Percentiles rank a stretch among this genome's conserved stretches.
Conservation (phyloP, 1,140 invertebrate genomes). For the Bombus confusus region DNA sequence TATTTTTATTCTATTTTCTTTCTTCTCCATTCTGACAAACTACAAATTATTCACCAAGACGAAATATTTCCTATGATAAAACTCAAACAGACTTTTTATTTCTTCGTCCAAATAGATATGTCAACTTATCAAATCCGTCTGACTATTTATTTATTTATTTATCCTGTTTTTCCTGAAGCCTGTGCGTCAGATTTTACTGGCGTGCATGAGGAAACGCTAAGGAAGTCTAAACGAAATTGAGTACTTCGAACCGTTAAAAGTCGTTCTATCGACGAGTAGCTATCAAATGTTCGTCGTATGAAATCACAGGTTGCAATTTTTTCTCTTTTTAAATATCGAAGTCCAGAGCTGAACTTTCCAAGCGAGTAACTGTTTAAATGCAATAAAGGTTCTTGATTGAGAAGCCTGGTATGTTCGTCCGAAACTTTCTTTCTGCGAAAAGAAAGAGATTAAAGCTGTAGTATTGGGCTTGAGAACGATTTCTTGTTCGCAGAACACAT, state of each 20-base stretch:
- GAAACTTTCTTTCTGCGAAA: background rate
- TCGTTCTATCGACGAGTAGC: background rate
- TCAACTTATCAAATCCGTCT: background rate
- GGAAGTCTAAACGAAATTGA: background rate
- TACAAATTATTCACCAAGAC: background rate
- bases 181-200: background rate
- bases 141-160: background rate
- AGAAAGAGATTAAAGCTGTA: slow-evolving; percentile 3
- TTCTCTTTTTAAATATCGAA: background rate
- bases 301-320: background rate
- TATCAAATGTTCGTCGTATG: background rate
- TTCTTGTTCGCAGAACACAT: background rate
- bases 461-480: background rate
- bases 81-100: background rate
- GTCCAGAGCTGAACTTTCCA: background rate
- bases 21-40: background rate
- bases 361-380: slow-evolving; percentile 8
- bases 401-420: background rate
- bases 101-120: background rate
- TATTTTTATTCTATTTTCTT: no score
- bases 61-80: background rate
- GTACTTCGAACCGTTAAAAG: background rate
- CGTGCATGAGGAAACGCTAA: background rate
- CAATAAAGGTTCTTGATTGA: slow-evolving; percentile 12
- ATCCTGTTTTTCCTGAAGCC: no score